Percentiles rank a stretch among this genome's conserved stretches.
Conservation (phyloP, 2,888 invertebrate genomes). For the Notodonta dromedarius region DNA sequence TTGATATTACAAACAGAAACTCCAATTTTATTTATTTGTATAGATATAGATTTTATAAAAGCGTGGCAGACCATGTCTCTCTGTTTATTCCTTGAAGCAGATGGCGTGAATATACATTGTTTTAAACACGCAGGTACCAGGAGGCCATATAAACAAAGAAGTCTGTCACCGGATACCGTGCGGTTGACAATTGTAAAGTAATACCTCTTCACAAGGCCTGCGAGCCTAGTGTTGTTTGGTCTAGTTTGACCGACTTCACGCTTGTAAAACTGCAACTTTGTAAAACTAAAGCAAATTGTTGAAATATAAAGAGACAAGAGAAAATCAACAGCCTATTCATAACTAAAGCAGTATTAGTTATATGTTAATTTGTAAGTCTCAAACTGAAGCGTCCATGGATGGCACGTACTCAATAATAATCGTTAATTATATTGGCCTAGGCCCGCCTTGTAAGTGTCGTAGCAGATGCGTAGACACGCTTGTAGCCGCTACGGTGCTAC, state of each 20-base stretch:
- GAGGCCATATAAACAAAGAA: neutral
- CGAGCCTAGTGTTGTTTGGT: neutral
- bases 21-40: no score
- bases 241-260: neutral
- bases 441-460: slow-evolving; percentile 36
- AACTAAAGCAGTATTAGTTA: no score
- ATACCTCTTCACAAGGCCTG: neutral
- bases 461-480: slow-evolving; percentile 42
- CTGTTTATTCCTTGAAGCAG: no score
- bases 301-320: no score
- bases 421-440: slow-evolving; percentile 10
- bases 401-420: neutral
- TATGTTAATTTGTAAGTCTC: no score
- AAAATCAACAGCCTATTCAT: no score
- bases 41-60: no score
- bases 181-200: slow-evolving; percentile 1
- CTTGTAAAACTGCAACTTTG: no score
- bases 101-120: neutral
- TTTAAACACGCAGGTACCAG: neutral
- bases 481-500: slow-evolving; percentile 32
- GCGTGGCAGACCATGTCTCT: no score
- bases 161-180: neutral
- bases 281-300: no score
- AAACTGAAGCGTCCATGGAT: neutral
- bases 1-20: no score